Percentiles rank a stretch among this genome's conserved stretches.
These are phyloP conservation scores for Cephus cinctus DNA, from an alignment of 1,140 invertebrate species.

Conservation along the genomic window DNA sequence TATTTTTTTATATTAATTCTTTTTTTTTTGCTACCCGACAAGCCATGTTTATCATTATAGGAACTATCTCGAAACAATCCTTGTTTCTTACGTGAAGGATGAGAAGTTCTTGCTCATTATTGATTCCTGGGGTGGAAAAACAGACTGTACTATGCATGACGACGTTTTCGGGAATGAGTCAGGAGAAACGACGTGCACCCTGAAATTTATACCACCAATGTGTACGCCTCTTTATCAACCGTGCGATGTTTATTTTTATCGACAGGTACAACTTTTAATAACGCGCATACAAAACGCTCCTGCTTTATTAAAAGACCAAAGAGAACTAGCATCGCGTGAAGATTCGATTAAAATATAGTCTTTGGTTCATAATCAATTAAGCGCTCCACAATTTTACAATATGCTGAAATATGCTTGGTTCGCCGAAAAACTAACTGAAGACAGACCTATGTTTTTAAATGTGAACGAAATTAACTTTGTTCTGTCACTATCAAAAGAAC, in stretches of 20 bases:
- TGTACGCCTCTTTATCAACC: constrained; percentile 22
- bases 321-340: constrained; percentile 15
- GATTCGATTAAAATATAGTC: constrained; percentile 19
- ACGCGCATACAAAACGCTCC: constrained; percentile 15
- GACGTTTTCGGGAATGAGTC: constrained; percentile 21
- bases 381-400: no score
- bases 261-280: constrained; percentile 23
- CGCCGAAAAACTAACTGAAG: no score
- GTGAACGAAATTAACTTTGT: no score
- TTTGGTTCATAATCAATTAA: no score
- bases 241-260: constrained; percentile 27
- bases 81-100: constrained; percentile 13
- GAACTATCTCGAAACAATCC: no score
- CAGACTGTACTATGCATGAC: constrained; percentile 15
- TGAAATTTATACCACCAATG: constrained; percentile 27
- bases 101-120: constrained; percentile 22
- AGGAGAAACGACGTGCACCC: constrained; percentile 11
- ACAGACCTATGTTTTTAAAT: no score
- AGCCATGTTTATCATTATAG: no score
- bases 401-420: no score
- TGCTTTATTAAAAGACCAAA: constrained; percentile 9
- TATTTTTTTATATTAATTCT: no score
- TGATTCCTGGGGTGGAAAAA: constrained; percentile 27
- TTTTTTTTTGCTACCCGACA: no score
- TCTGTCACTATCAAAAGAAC: no score